A percentile compares a stretch with the other conserved stretches of the same genome.
Evolutionary conservation across 2,797 vertebrate genomes (phyloP).

Genomic region (Selene dorsalis): DNA sequence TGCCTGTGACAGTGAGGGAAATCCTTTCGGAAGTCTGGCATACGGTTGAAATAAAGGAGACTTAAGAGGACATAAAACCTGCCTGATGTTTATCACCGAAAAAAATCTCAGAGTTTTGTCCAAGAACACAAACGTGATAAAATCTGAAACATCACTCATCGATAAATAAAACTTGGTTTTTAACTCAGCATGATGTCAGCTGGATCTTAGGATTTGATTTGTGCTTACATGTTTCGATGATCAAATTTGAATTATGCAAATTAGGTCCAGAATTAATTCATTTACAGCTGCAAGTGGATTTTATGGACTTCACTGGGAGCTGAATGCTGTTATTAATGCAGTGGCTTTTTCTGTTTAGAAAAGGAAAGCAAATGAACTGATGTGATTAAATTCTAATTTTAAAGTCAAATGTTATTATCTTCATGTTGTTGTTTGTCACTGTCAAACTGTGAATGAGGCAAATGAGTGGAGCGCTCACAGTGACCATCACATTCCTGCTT

Average conservation of each 20-base stretch:
- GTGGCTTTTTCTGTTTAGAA: background rate
- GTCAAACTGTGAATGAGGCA: background rate
- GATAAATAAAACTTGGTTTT: slow-evolving; percentile 33
- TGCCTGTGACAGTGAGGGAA: slow-evolving; percentile 79
- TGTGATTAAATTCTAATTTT: slow-evolving; percentile 1
- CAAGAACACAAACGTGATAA: slow-evolving; percentile 30
- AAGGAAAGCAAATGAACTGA: background rate
- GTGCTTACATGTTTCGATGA: slow-evolving; percentile 30
- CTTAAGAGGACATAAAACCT: slow-evolving; percentile 70
- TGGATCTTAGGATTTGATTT: slow-evolving; percentile 30
- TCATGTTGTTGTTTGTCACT: background rate
- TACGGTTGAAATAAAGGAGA: slow-evolving; percentile 69
- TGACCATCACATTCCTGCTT: background rate
- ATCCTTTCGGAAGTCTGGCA: slow-evolving; percentile 78
- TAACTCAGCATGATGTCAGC: slow-evolving; percentile 26
- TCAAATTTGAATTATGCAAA: slow-evolving; percentile 25
- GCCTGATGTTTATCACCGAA: slow-evolving; percentile 56
- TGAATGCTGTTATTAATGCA: background rate
- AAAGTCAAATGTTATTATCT: background rate
- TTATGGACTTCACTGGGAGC: background rate
- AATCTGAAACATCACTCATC: background rate
- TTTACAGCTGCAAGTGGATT: slow-evolving; percentile 10
- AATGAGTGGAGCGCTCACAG: background rate
- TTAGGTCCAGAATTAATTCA: background rate
- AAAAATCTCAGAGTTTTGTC: slow-evolving; percentile 17